Percentiles rank a stretch among this genome's conserved stretches.
Evolutionary conservation across 2,113 vertebrate genomes (phyloP).

Genomic region (Albula glossodonta): DNA sequence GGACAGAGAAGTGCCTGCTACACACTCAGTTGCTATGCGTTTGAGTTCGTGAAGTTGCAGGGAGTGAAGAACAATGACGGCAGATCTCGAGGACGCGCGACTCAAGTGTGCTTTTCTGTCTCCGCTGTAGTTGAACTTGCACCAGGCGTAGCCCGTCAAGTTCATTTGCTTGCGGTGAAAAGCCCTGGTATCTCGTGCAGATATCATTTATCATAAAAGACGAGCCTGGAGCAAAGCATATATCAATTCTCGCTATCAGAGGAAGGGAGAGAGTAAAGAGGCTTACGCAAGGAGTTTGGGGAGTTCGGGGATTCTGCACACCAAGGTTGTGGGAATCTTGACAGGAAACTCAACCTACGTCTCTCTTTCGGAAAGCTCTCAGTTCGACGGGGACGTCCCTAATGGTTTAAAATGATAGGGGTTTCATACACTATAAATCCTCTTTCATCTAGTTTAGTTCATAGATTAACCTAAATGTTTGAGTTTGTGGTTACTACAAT

Average conservation of each 20-base stretch:
- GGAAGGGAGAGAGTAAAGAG: not conserved
- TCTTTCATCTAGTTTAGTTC: not conserved
- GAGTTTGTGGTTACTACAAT: not conserved
- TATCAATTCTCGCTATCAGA: constrained; percentile 6
- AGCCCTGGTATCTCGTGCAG: not conserved
- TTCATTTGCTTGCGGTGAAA: constrained; percentile 1
- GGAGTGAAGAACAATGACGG: not conserved
- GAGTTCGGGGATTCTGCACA: not conserved
- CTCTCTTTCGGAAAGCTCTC: not conserved
- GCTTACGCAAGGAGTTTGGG: not conserved
- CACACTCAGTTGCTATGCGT: not conserved
- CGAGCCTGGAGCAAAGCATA: not conserved
- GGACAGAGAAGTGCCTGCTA: not conserved
- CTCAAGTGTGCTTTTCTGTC: not conserved
- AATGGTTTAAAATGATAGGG: not conserved
- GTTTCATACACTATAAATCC: not conserved
- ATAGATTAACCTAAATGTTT: not conserved
- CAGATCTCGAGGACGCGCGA: not conserved
- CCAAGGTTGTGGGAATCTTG: constrained; percentile 10
- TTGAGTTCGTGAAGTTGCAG: not conserved
- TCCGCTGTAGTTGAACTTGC: not conserved
- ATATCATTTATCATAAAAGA: constrained; percentile 8
- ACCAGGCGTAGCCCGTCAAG: not conserved
- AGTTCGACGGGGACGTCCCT: not conserved
- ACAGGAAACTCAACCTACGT: not conserved